Evolutionary conservation across 2,797 vertebrate species (phyloP).

Genomic region (Chaunax sp.): DNA sequence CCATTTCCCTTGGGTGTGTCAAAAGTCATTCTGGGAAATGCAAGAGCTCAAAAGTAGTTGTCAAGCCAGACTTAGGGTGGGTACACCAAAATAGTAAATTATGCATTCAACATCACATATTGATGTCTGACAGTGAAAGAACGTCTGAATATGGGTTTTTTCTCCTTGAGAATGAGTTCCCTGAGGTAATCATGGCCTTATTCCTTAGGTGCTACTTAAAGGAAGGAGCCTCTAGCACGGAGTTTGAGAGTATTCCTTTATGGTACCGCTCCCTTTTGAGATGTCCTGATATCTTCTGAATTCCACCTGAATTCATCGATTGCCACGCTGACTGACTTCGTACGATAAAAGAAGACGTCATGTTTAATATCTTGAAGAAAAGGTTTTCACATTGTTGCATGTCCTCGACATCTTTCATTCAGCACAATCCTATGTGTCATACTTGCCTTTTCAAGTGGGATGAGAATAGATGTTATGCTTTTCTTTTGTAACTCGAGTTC

Average conservation of each 20-base stretch:
- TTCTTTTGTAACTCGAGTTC: slow-evolving; percentile 1
- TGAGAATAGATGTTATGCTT: slow-evolving; percentile 7
- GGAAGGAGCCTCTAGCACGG: slow-evolving; percentile 25
- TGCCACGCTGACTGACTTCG: slow-evolving; percentile 15
- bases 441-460: slow-evolving; percentile 21
- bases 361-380: slow-evolving; percentile 31
- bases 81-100: slow-evolving; percentile 52
- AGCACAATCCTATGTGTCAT: slow-evolving; percentile 1
- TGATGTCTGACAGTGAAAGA: slow-evolving; percentile 44
- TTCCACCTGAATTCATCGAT: slow-evolving; percentile 25
- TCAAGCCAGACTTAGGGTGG: slow-evolving; percentile 20
- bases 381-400: slow-evolving; percentile 17
- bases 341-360: slow-evolving; percentile 6
- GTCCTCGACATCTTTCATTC: slow-evolving; percentile 32
- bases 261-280: slow-evolving; percentile 29
- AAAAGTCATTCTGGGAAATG: slow-evolving; percentile 53
- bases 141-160: slow-evolving; percentile 26
- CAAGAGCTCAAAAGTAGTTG: slow-evolving; percentile 48
- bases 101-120: slow-evolving; percentile 57
- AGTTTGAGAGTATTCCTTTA: slow-evolving; percentile 37
- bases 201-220: slow-evolving; percentile 39
- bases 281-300: slow-evolving; percentile 30
- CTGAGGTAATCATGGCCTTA: slow-evolving; percentile 40
- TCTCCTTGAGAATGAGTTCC: slow-evolving; percentile 26
- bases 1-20: slow-evolving; percentile 35